These are phyloP conservation scores for Xestia c-nigrum DNA, from an alignment of 2,888 invertebrate species.

Conservation along the genomic window DNA sequence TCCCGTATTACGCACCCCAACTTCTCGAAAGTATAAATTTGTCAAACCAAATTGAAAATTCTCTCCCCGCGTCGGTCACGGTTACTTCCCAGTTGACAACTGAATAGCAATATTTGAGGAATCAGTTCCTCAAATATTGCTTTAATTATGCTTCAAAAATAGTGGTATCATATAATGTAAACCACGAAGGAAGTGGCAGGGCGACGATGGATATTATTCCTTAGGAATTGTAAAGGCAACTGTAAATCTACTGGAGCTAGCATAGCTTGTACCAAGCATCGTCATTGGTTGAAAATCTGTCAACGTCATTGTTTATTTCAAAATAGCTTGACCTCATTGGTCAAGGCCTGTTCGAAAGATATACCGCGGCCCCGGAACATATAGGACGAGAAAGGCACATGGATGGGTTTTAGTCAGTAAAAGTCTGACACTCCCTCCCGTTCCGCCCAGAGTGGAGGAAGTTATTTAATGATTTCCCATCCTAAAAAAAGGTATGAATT, in stretches of 20 bases:
- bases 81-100: background rate
- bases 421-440: too few relatives aligned
- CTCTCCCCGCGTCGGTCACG: constrained; percentile 27
- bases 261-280: background rate
- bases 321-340: too few relatives aligned
- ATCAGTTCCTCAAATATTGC: background rate
- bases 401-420: too few relatives aligned
- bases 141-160: background rate
- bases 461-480: too few relatives aligned
- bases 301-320: too few relatives aligned
- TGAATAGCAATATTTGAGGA: background rate
- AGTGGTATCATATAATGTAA: background rate
- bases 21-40: constrained; percentile 43
- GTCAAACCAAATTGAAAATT: constrained; percentile 43
- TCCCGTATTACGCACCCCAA: constrained; percentile 33
- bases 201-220: background rate
- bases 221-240: background rate
- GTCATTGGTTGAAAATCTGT: too few relatives aligned
- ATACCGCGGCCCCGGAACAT: too few relatives aligned
- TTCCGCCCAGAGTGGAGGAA: too few relatives aligned
- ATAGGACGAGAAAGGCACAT: too few relatives aligned
- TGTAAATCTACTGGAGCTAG: background rate
- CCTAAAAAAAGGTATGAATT: too few relatives aligned
- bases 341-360: too few relatives aligned
- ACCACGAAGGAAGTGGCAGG: background rate